Percentiles rank a stretch among this genome's conserved stretches.
Conservation (phyloP, 64 coral and sea anemone species). For the Stylophora pistillata region DNA sequence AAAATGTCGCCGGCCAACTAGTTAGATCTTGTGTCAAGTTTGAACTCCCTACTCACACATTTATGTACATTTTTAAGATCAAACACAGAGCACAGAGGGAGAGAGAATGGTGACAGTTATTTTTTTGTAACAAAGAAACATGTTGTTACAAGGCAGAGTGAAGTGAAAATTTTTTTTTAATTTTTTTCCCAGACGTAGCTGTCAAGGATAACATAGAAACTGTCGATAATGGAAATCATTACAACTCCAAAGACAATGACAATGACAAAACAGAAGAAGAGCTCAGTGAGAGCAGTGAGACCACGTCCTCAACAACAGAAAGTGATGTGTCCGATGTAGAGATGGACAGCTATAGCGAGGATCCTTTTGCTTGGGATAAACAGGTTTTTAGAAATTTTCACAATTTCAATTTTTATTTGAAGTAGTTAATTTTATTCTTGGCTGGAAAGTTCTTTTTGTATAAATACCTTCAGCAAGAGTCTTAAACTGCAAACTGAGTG, state of each 20-base stretch:
- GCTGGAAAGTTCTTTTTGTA: too few relatives aligned
- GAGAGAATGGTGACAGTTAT: too few relatives aligned
- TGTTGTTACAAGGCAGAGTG: too few relatives aligned
- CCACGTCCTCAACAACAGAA: constrained; percentile 78
- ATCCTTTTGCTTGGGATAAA: constrained; percentile 87
- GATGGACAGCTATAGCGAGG: constrained; percentile 85
- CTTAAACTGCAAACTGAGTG: too few relatives aligned
- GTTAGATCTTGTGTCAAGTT: neutral
- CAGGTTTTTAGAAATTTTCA: constrained; percentile 15
- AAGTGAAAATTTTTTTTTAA: neutral
- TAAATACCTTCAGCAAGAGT: too few relatives aligned
- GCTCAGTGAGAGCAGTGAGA: constrained; percentile 74
- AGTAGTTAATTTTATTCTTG: neutral
- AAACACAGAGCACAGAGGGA: too few relatives aligned
- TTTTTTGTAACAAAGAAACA: too few relatives aligned
- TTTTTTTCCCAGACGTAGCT: neutral
- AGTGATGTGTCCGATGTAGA: constrained; percentile 90
- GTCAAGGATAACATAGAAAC: constrained; percentile 6
- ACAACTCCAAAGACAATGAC: constrained; percentile 55
- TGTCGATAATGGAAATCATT: constrained; percentile 45
- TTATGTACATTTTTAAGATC: too few relatives aligned
- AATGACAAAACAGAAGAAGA: constrained; percentile 82
- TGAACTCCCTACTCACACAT: too few relatives aligned
- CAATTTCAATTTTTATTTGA: neutral
- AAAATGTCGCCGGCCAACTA: too few relatives aligned